Conservation (phyloP, 2,113 vertebrate genomes). For the Pelusios castaneus region DNA sequence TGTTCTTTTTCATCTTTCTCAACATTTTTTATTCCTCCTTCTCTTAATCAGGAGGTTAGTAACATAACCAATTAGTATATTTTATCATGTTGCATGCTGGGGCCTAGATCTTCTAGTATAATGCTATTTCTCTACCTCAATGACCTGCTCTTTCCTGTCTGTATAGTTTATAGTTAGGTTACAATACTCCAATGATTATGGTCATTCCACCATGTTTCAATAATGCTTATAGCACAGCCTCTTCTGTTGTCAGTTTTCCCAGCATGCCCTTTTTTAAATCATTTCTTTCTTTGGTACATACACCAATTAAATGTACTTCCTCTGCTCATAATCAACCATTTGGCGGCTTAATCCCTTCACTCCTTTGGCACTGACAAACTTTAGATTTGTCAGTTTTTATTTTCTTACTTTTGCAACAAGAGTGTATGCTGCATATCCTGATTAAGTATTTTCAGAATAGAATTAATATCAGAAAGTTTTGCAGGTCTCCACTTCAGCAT, state of each 20-base stretch:
- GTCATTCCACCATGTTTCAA: neutral
- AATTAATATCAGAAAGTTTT: slow-evolving; percentile 27
- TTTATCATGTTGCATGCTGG: neutral
- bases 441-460: slow-evolving; percentile 11
- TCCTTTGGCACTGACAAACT: neutral
- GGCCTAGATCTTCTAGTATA: neutral
- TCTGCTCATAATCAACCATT: neutral
- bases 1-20: neutral
- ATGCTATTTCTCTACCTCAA: slow-evolving; percentile 20
- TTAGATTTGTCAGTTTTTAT: neutral
- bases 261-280: neutral
- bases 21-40: neutral
- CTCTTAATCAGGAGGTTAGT: slow-evolving; percentile 16
- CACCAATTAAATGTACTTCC: neutral
- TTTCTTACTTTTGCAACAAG: neutral
- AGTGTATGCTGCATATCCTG: fast-evolving
- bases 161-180: neutral
- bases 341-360: neutral
- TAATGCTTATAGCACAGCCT: neutral
- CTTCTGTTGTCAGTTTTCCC: neutral
- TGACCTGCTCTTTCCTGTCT: neutral
- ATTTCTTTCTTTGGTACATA: neutral
- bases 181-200: neutral
- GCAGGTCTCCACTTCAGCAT: neutral
- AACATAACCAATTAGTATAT: neutral